phyloP scores from a whole-genome alignment of 2,797 vertebrate species.

The Clarias platycephalus region DNA sequence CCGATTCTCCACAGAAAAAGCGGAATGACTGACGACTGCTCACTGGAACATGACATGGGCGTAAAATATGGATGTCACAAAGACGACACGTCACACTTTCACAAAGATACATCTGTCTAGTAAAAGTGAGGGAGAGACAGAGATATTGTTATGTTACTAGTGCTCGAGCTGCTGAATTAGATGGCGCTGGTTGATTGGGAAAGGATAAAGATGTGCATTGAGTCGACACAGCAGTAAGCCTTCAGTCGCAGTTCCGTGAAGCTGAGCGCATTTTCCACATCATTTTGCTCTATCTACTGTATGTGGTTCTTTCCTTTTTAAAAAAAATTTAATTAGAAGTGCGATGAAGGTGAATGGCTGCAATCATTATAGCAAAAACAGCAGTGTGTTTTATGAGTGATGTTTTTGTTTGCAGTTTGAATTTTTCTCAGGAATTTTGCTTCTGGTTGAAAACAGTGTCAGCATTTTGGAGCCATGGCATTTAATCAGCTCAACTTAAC shows the following conservation, averaged over 20 bases:
- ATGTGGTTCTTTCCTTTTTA: background rate
- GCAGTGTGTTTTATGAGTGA: background rate
- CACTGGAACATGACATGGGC: conserved; percentile 63
- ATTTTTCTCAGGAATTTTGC: background rate
- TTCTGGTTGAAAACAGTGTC: background rate
- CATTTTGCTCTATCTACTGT: too few relatives aligned
- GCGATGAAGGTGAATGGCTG: conserved; percentile 13
- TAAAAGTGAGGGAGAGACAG: conserved; percentile 43
- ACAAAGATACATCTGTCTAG: conserved; percentile 71
- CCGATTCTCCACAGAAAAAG: conserved; percentile 62
- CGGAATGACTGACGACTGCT: conserved; percentile 70
- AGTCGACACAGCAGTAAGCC: conserved; percentile 17
- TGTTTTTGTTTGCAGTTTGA: conserved; percentile 2
- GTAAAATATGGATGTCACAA: conserved; percentile 70
- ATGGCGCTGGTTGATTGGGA: conserved; percentile 21
- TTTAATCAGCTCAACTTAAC: background rate
- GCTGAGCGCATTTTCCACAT: background rate
- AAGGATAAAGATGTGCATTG: conserved; percentile 36
- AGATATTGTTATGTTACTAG: conserved; percentile 37
- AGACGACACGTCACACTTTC: conserved; percentile 50
- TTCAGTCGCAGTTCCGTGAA: conserved; percentile 9
- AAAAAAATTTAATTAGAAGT: conserved; percentile 6
- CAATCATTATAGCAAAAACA: background rate
- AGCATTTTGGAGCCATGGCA: conserved; percentile 27
- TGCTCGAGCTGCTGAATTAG: conserved; percentile 34